A percentile compares a stretch with the other conserved stretches of the same genome.
Conservation (phyloP, 2,797 vertebrate species). For the Adrianichthys oophorus region DNA sequence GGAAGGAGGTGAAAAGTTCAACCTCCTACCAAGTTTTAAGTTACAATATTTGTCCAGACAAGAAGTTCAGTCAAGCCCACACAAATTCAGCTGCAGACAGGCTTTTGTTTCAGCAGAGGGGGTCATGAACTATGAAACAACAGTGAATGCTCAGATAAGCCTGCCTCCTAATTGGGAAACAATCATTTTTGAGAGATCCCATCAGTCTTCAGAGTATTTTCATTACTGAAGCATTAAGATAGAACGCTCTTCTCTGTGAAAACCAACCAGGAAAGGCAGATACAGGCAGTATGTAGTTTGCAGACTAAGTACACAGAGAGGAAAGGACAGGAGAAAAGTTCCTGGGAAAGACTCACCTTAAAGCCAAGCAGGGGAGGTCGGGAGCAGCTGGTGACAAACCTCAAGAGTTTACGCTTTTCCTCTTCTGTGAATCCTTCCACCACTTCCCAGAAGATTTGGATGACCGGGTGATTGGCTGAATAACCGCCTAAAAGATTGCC, state of each 20-base stretch:
- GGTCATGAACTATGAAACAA: constrained; percentile 66
- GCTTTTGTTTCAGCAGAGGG: constrained; percentile 42
- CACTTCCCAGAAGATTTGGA: constrained; percentile 95
- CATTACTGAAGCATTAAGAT: constrained; percentile 63
- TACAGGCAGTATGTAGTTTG: constrained; percentile 18
- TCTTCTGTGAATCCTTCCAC: constrained; percentile 96
- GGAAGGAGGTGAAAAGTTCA: constrained; percentile 68
- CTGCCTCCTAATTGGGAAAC: constrained; percentile 61
- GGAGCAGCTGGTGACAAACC: constrained; percentile 98
- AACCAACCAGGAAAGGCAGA: constrained; percentile 8
- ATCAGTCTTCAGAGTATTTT: constrained; percentile 57
- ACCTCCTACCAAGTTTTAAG: constrained; percentile 36
- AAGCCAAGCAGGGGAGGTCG: constrained; percentile 95
- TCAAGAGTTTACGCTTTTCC: constrained; percentile 94
- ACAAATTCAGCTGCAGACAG: constrained; percentile 48
- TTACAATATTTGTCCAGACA: constrained; percentile 62
- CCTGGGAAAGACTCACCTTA: constrained; percentile 80
- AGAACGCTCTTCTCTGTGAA: constrained; percentile 33
- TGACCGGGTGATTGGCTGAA: constrained; percentile 92
- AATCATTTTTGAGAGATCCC: constrained; percentile 50
- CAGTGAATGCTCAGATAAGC: constrained; percentile 56
- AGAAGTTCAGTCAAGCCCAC: constrained; percentile 41
- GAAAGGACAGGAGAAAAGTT: constrained; percentile 14
- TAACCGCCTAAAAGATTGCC: constrained; percentile 84
- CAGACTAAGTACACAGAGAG: constrained; percentile 1